Conservation (phyloP, 2,113 vertebrate genomes). For the Symphodus melops region DNA sequence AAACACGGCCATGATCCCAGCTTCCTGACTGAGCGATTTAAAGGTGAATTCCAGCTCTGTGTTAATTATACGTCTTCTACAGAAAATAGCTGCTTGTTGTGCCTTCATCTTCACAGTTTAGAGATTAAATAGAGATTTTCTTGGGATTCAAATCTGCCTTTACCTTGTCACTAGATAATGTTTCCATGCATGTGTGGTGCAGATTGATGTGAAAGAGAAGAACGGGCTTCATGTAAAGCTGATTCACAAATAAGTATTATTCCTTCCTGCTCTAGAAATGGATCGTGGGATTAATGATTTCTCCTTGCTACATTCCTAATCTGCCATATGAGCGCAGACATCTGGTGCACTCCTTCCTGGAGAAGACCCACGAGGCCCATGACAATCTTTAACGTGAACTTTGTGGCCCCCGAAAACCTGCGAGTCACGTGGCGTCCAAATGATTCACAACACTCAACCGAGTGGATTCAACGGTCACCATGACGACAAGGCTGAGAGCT, state of each 20-base stretch:
- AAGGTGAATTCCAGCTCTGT: constrained; percentile 20
- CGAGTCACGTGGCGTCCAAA: neutral
- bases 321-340: constrained; percentile 30
- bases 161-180: constrained; percentile 12
- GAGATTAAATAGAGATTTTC: neutral
- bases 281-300: constrained; percentile 40
- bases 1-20: constrained; percentile 28
- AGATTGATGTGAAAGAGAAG: neutral
- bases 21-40: constrained; percentile 15
- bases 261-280: constrained; percentile 25
- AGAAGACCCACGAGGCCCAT: neutral
- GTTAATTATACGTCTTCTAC: constrained; percentile 40
- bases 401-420: neutral
- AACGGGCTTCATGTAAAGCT: neutral
- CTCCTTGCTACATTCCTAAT: constrained; percentile 15
- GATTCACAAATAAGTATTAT: neutral
- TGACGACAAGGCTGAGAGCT: too few relatives aligned
- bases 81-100: constrained; percentile 3
- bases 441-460: too few relatives aligned
- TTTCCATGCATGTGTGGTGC: neutral
- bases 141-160: constrained; percentile 7
- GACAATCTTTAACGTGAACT: neutral
- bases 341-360: constrained; percentile 42
- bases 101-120: constrained; percentile 3
- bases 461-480: too few relatives aligned